A percentile compares a stretch with the other conserved stretches of the same genome.
These are phyloP conservation scores for Zapus hudsonius DNA, from an alignment of 2,113 vertebrate species.

Conservation along the genomic window DNA sequence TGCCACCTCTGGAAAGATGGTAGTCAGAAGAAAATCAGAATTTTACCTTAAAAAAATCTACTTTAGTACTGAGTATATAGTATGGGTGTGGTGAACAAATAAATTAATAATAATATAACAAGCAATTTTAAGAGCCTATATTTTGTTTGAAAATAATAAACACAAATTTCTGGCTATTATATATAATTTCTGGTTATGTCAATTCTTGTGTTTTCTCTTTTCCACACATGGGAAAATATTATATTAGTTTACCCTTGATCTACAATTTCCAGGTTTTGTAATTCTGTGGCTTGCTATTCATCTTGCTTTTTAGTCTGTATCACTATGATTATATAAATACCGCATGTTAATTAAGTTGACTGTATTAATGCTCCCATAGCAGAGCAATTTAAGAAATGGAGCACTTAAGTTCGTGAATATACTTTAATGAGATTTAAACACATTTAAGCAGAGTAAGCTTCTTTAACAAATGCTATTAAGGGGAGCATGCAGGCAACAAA, in stretches of 20 bases:
- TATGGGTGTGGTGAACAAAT: background rate
- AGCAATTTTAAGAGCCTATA: background rate
- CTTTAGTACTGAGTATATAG: background rate
- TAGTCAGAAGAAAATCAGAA: background rate
- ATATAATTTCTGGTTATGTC: too few species aligned
- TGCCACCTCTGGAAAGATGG: background rate
- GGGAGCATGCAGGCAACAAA: background rate
- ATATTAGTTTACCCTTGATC: background rate
- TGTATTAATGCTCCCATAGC: constrained; percentile 50
- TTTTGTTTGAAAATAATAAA: background rate
- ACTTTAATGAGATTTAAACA: constrained; percentile 68
- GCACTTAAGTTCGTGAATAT: constrained; percentile 49
- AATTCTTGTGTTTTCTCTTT: background rate
- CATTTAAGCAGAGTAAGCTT: constrained; percentile 70
- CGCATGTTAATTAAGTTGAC: constrained; percentile 54
- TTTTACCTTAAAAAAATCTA: background rate
- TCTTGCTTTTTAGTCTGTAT: constrained; percentile 38
- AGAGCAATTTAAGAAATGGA: constrained; percentile 39
- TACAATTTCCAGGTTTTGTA: background rate
- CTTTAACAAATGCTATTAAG: constrained; percentile 49
- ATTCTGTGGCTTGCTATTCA: background rate
- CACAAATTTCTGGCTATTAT: too few species aligned
- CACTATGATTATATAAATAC: constrained; percentile 10
- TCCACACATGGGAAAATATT: background rate
- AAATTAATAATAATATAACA: background rate